Evolutionary conservation across 2,113 vertebrate genomes (phyloP), one percentile per base, ranked within the genome.

Genomic region (Tenebrosternarchus preto): DNA sequence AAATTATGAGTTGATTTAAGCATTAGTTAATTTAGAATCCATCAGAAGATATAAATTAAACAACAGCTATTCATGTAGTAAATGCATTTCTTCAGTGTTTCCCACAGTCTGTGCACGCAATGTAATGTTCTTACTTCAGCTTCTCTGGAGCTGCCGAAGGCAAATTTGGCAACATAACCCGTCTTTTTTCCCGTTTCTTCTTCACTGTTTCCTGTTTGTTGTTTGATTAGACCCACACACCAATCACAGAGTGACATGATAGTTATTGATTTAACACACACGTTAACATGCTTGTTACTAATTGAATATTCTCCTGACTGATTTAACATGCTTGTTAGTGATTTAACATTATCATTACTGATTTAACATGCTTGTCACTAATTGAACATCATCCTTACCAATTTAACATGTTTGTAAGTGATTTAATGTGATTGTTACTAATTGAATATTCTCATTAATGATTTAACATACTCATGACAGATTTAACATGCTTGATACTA

Each of bases 121-220:
- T 29, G 39, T 7, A 29, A 46, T 53, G 17, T 24, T 72, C 46
- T 55, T 55, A 29, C 69, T 72, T 72, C 25, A 55, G 24, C 9
- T 31, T 55, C 33, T 68, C 8, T 22, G 31, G 25, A 36, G 64
- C 64, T 68, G 64, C 64, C 64, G 39, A 68, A 22, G 36, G 64
- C 64, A 39, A 19, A 68, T 68, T 68, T 68, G 64, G 64, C 64
- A 39, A 68, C 64, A 68, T 33, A 39, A 39, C 17, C 63, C 36
- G 7, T 68, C 33, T 27, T 53, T 72, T 50, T 53, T 53, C 16
- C 24, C n/a, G n/a, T n/a, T 72, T 72, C 46, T 55, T 27, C 15
- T 72, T 29, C 69, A 29, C 53, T 72, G 69, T 72, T 53, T 16
- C 43, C 46, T 29, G 33, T 22, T 2, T n/a, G 19, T 33, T 39